Base-by-base conservation (phyloP, 2,888 invertebrate genomes). In the Lasioglossum pauxillum region DNA sequence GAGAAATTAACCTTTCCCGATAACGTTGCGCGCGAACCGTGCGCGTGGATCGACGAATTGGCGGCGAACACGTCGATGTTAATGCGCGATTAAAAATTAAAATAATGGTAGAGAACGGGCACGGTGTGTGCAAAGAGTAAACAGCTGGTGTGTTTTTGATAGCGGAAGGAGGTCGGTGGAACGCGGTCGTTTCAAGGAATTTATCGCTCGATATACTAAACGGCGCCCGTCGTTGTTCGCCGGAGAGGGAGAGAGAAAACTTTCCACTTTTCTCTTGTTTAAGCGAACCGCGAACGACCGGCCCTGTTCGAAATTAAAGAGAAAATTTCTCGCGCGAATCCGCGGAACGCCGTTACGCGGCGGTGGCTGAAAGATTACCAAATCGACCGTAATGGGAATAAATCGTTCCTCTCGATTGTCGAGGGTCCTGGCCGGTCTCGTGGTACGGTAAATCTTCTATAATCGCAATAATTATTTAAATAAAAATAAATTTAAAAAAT, bases 141-240 rank as follows among this genome's bases (percentile, higher is more conserved):
- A 67, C 76, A 79, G 84, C 72, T 41, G 53, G 57, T 74, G 84
- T 16, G 85, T 84, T 85, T 79, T 79, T 41, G 73, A 41, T 53
- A 31, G 60, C 35, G 31, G 31, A 74, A 46, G 53, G 27, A 73
- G 74, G 75, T 74, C 73, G 73, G 77, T 44, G 78, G 57, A 60
- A 67, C 67, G 49, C 46, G 23, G 31, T n/a, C 57, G 35, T 73
- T 46, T n/a, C 35, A 31, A 67, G 71, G 60, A 78, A 85, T 85
- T 84, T 84, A 84, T 80, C 53, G 71, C 16, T 46, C 44, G 38
- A 31, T 60, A 49, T 27, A 53, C 53, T 38, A 64, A 75, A 71
- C 74, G 35, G 23, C 31, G 7, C 23, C 27, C 27, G 7, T 3
- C 19, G 46, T 31, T n/a, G 57, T 60, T 16, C 35, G 60, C 27